Evolutionary conservation across 2,797 vertebrate genomes (phyloP).

Genomic region (Megaceryle alcyon): DNA sequence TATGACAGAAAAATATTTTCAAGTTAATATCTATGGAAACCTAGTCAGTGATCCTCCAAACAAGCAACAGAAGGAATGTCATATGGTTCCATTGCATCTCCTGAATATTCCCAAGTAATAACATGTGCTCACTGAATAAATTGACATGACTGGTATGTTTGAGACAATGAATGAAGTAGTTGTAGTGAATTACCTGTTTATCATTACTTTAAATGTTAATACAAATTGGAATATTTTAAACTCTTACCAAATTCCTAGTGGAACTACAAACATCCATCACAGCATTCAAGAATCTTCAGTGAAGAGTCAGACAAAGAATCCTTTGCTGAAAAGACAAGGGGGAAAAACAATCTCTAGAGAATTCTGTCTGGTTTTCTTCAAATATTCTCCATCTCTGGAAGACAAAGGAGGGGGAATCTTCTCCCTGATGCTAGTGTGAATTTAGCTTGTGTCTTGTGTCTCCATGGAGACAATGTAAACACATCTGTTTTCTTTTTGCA

Average conservation of each 20-base stretch:
- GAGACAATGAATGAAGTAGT: not conserved
- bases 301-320: constrained; percentile 6
- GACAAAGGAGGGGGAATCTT: constrained; percentile 53
- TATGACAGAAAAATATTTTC: not conserved
- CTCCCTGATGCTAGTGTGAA: not conserved
- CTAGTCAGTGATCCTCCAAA: not conserved
- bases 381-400: constrained; percentile 38
- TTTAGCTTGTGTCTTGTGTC: constrained; percentile 60
- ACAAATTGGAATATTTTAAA: not conserved
- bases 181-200: not conserved
- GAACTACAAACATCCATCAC: not conserved
- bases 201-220: not conserved
- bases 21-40: not conserved
- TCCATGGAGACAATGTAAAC: constrained; percentile 76
- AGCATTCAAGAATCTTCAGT: not conserved
- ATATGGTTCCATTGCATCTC: not conserved
- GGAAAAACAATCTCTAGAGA: not conserved
- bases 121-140: not conserved
- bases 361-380: constrained; percentile 35
- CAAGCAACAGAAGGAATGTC: not conserved
- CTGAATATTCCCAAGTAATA: not conserved
- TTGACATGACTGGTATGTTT: not conserved
- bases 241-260: not conserved
- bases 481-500: constrained; percentile 78
- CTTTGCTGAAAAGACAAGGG: not conserved